phyloP scores from a whole-genome alignment of 2,888 invertebrate genomes.

The Norana najaformis region DNA sequence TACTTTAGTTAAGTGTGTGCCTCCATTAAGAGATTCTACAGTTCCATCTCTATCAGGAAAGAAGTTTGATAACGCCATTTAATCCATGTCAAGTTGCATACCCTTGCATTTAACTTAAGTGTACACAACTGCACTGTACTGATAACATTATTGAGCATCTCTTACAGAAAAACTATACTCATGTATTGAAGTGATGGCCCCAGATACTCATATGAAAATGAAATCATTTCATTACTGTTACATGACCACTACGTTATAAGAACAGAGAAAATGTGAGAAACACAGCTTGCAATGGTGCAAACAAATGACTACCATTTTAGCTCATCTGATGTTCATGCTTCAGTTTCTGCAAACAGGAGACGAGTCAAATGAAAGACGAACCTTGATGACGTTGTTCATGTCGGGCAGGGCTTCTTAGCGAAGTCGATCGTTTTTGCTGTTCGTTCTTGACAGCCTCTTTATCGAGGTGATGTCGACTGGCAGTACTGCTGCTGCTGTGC shows the following conservation, averaged over 20 bases:
- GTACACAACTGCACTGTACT: too few species aligned
- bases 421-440: not conserved
- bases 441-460: not conserved
- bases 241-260: too few species aligned
- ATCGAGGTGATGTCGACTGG: not conserved
- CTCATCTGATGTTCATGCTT: not conserved
- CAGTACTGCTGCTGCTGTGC: not conserved
- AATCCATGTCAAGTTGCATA: too few species aligned
- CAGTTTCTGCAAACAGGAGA: not conserved
- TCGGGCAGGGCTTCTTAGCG: not conserved
- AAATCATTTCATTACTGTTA: not conserved
- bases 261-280: too few species aligned
- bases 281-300: too few species aligned
- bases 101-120: too few species aligned
- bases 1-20: too few species aligned
- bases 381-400: constrained; percentile 18
- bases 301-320: not conserved
- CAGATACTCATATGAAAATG: not conserved
- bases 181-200: not conserved
- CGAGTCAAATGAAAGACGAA: not conserved
- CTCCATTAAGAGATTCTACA: too few species aligned
- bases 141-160: too few species aligned
- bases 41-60: too few species aligned
- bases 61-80: too few species aligned
- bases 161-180: not conserved